Evolutionary conservation across 1,140 invertebrate species (phyloP), one percentile per base, ranked within the genome.

Genomic region (Drosophila sucinea): DNA sequence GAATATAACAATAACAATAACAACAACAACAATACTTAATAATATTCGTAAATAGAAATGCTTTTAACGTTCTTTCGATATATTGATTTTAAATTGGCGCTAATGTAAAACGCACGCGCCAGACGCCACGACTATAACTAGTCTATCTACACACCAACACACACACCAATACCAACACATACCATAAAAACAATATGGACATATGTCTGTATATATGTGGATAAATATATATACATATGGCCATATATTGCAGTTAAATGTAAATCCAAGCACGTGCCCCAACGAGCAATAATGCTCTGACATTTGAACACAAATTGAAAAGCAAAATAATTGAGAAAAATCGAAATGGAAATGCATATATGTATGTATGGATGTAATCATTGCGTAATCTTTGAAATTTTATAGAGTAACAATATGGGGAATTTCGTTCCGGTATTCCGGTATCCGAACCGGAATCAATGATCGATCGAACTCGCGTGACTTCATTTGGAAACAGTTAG

Each of bases 91-190:
- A 57, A 51, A 60, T 54, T 56, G 17, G 44, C 35, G n/a, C 74
- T 73, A 77, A 77, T 77, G 60, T 38, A 32, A n/a, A 61, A 60
- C 30, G 60, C 74, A 77, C 65, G 74, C 44, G 44, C 60, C 70
- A 69, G 70, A 76, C 44, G 25, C 44, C 44, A 51, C 23, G 44
- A 51, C 44, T 51, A 51, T 51, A 51, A 51, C 44, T 51, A 51
- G 44, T 51, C 44, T 27, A 27, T 51, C 23, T 25, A 1, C 68
- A 10, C 17, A 3, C 32, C 32, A 33, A 33, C 32, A 33, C 5
- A 33, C 32, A 33, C 5, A 33, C 32, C 17, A 17, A 17, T 17
- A 17, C 17, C 17, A 17, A 33, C 5, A n/a, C 41, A 44, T 47
- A 27, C 35, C 8, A 51, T 41, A 41, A 4, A 32, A 35, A 32